A percentile compares a stretch with the other conserved stretches of the same genome.
These are phyloP conservation scores for Andrena marginata DNA, from an alignment of 2,888 invertebrate species.

Conservation along the genomic window DNA sequence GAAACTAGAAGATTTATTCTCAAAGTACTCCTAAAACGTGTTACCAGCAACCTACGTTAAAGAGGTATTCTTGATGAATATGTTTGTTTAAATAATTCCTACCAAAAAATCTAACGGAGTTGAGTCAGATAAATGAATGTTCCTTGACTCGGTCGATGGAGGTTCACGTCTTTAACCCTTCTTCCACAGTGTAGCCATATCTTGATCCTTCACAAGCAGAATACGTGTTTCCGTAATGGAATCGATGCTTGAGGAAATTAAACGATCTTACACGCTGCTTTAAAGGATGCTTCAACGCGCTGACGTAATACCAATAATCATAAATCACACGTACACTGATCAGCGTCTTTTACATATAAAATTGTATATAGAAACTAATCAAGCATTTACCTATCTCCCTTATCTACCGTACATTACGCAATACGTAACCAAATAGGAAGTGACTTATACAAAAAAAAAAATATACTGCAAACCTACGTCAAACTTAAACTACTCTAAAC, in stretches of 20 bases:
- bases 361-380: neutral
- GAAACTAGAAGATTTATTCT: neutral
- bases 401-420: too few relatives aligned
- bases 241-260: slow-evolving; percentile 7
- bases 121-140: neutral
- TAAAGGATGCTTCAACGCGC: neutral
- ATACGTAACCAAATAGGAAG: too few relatives aligned
- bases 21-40: neutral
- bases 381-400: neutral
- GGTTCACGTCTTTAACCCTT: neutral
- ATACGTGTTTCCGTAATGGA: slow-evolving; percentile 9
- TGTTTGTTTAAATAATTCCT: neutral
- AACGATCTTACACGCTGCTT: neutral
- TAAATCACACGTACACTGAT: neutral
- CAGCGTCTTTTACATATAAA: neutral
- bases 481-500: too few relatives aligned
- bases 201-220: neutral
- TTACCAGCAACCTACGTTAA: too few relatives aligned
- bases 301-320: neutral
- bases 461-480: too few relatives aligned
- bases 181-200: neutral
- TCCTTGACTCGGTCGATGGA: neutral
- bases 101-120: neutral
- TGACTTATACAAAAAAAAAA: too few relatives aligned
- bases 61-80: neutral